phyloP scores from a whole-genome alignment of 2,888 invertebrate genomes.

The Cheilosia variabilis region DNA sequence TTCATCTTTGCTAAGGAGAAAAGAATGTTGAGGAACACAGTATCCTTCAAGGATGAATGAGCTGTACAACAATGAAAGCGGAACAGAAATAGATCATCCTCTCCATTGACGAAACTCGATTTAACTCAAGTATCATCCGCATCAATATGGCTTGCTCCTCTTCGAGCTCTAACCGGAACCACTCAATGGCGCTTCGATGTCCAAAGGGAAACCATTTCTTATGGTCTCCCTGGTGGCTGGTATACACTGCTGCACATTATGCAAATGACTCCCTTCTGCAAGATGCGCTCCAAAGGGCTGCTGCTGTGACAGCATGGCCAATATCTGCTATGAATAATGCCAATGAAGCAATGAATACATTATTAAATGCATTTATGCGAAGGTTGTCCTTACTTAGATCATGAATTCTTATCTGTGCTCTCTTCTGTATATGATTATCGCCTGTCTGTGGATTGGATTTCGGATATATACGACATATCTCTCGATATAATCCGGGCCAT shows the following conservation, averaged over 20 bases:
- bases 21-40: neutral
- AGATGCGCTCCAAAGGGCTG: constrained; percentile 44
- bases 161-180: constrained; percentile 34
- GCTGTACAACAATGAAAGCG: constrained; percentile 37
- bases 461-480: neutral
- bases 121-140: constrained; percentile 62
- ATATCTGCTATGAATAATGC: constrained; percentile 63
- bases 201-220: constrained; percentile 51
- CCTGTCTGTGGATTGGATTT: constrained; percentile 9
- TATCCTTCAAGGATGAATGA: constrained; percentile 32
- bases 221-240: neutral
- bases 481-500: neutral
- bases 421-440: constrained; percentile 48
- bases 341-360: constrained; percentile 71
- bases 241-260: neutral
- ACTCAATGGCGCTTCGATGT: constrained; percentile 11
- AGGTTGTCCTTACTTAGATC: constrained; percentile 20
- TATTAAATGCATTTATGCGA: constrained; percentile 55
- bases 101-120: constrained; percentile 62
- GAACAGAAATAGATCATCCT: constrained; percentile 50
- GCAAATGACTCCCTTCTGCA: constrained; percentile 34
- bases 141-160: constrained; percentile 29
- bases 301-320: constrained; percentile 7
- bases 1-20: constrained; percentile 6
- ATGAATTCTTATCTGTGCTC: constrained; percentile 43